A percentile compares a stretch with the other conserved stretches of the same genome.
Evolutionary conservation across 2,888 invertebrate species (phyloP).

Genomic region (Cremastobaeus sp.): DNA sequence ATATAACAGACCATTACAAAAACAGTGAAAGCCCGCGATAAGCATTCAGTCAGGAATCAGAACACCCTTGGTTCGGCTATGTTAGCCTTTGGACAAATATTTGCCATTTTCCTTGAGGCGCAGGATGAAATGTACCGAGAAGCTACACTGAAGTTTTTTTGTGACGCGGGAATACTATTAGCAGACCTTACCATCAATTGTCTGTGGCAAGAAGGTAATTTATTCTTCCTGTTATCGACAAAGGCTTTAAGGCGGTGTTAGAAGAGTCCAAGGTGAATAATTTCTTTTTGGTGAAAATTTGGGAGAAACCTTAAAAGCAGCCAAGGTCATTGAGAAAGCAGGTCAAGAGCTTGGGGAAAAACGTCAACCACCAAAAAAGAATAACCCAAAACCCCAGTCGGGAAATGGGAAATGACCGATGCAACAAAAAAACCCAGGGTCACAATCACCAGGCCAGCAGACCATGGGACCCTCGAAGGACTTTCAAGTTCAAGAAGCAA

Average conservation of each 20-base stretch:
- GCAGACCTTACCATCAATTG: constrained; percentile 2
- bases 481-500: constrained; percentile 16
- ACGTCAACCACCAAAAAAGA: constrained; percentile 2
- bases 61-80: constrained; percentile 3
- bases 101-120: neutral
- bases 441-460: constrained; percentile 12
- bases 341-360: constrained; percentile 8
- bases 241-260: constrained; percentile 12
- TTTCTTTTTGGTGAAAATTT: constrained; percentile 18
- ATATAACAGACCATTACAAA: neutral
- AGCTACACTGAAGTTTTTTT: neutral
- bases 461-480: constrained; percentile 3
- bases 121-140: neutral
- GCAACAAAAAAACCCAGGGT: constrained; percentile 12
- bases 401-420: constrained; percentile 19
- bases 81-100: neutral
- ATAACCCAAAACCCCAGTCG: constrained; percentile 4
- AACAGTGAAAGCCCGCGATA: neutral
- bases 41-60: neutral
- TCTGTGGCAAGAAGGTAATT: constrained; percentile 23
- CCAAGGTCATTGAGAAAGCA: constrained; percentile 14
- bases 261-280: constrained; percentile 14
- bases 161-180: constrained; percentile 2
- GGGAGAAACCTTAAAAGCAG: constrained; percentile 11
- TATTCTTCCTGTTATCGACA: constrained; percentile 23